These are phyloP conservation scores for Pseudococcus jackbeardsleyi DNA, from an alignment of 2,888 invertebrate species.

Conservation along the genomic window DNA sequence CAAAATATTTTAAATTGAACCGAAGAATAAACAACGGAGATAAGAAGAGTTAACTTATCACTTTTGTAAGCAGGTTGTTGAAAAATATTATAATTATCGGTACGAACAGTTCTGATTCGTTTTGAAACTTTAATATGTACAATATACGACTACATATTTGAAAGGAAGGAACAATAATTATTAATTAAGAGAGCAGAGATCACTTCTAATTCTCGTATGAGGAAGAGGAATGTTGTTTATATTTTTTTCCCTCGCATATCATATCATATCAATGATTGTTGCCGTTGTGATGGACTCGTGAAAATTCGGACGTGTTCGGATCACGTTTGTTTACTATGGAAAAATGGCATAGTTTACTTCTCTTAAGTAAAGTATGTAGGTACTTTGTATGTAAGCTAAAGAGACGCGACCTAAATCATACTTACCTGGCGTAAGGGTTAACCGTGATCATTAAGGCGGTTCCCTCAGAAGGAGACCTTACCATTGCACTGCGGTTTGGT, in stretches of 20 bases:
- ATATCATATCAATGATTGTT: not conserved
- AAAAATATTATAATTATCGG: too few species aligned
- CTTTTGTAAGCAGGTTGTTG: too few species aligned
- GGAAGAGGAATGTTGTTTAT: too few species aligned
- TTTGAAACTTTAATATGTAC: too few species aligned
- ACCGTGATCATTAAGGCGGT: slow-evolving; percentile 81
- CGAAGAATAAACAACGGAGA: too few species aligned
- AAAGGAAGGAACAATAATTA: too few species aligned
- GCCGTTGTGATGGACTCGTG: not conserved
- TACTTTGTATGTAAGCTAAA: not conserved
- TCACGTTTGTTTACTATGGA: not conserved
- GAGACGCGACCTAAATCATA: slow-evolving; percentile 65
- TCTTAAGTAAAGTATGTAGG: slow-evolving; percentile 36
- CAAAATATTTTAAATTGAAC: not conserved
- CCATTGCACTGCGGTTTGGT: slow-evolving; percentile 82
- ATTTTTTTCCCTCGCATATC: not conserved
- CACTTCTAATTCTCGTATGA: too few species aligned
- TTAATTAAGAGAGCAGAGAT: too few species aligned
- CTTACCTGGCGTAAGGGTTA: slow-evolving; percentile 73
- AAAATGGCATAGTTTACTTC: slow-evolving; percentile 11
- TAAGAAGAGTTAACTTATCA: too few species aligned
- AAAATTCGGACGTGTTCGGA: not conserved
- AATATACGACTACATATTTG: too few species aligned
- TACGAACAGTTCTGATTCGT: too few species aligned
- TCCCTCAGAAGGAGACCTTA: slow-evolving; percentile 79